A percentile compares a stretch with the other conserved stretches of the same genome.
phyloP scores from a whole-genome alignment of 37 sponge, comb jelly and placozoan genomes.

The Beroe forskalii region DNA sequence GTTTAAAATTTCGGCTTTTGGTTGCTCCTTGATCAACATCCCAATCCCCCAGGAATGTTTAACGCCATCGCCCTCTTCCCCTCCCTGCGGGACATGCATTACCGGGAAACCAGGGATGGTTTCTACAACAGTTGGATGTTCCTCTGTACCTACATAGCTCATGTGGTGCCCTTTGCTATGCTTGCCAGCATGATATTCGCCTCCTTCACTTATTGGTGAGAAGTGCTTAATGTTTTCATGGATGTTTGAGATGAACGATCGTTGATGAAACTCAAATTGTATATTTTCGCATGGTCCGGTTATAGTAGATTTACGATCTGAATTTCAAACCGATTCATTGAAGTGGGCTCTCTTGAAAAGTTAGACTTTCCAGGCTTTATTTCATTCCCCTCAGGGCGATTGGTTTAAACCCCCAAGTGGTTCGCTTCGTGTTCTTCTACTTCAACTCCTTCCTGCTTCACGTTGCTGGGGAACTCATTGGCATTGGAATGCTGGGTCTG shows the following conservation, averaged over 20 bases:
- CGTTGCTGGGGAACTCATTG: slow-evolving; percentile 40
- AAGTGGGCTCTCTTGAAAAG: too few species aligned
- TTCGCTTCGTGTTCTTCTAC: slow-evolving; percentile 46
- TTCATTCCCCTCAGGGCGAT: slow-evolving; percentile 40
- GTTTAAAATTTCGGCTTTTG: too few species aligned
- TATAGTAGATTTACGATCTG: too few species aligned
- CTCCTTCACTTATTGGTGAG: slow-evolving; percentile 61
- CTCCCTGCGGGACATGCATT: slow-evolving; percentile 46
- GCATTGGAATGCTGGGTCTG: slow-evolving; percentile 29
- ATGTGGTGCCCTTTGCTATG: slow-evolving; percentile 52
- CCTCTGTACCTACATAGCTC: slow-evolving; percentile 50
- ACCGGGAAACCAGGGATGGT: slow-evolving; percentile 41
- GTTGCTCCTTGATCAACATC: too few species aligned
- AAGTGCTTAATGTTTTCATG: too few species aligned
- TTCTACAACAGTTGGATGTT: slow-evolving; percentile 65
- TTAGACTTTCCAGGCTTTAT: too few species aligned
- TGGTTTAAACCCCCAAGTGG: slow-evolving; percentile 53
- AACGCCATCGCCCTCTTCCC: slow-evolving; percentile 63
- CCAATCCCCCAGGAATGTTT: slow-evolving; percentile 30
- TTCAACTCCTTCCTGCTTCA: slow-evolving; percentile 52
- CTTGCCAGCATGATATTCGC: slow-evolving; percentile 56
- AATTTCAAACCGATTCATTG: too few species aligned
- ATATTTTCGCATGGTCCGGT: not conserved
- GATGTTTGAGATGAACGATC: too few species aligned
- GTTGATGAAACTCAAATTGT: too few species aligned